phyloP scores from a whole-genome alignment of 2,888 invertebrate species.

The Melipona beecheii region DNA sequence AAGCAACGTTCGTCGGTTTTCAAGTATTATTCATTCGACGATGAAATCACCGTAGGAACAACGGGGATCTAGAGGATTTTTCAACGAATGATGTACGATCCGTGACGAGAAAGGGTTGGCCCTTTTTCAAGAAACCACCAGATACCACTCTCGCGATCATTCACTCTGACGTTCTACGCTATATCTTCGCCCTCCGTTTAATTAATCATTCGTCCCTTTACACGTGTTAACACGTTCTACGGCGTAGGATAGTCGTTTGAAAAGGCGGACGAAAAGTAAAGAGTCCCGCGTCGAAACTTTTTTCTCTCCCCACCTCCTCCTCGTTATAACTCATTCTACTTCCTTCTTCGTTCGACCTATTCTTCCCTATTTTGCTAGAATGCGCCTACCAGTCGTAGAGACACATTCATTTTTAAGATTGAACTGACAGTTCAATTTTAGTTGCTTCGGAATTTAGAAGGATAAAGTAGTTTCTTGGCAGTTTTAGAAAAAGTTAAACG shows the following conservation, averaged over 20 bases:
- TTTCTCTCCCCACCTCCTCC: neutral
- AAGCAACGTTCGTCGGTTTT: neutral
- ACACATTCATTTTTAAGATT: neutral
- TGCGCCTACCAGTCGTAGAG: neutral
- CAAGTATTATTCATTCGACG: constrained; percentile 6
- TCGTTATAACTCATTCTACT: constrained; percentile 39
- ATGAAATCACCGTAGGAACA: constrained; percentile 40
- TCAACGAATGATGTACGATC: constrained; percentile 48
- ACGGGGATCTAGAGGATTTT: constrained; percentile 32
- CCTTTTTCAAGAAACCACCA: constrained; percentile 49
- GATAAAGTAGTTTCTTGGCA: neutral
- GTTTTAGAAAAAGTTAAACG: neutral
- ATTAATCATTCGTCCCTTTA: constrained; percentile 56
- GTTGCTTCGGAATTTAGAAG: neutral
- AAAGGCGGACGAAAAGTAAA: constrained; percentile 40
- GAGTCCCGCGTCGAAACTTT: constrained; percentile 33
- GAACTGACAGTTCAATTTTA: neutral
- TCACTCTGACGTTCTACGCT: constrained; percentile 43
- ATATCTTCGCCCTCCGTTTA: constrained; percentile 47
- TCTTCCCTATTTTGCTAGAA: neutral
- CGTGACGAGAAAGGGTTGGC: constrained; percentile 29
- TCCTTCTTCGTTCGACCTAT: neutral
- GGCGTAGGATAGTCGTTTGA: constrained; percentile 25
- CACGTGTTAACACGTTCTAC: constrained; percentile 47
- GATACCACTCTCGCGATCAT: constrained; percentile 49